A percentile compares a stretch with the other conserved stretches of the same genome.
These are phyloP conservation scores for Shinisaurus crocodilurus DNA, from an alignment of 2,113 vertebrate species.

Conservation along the genomic window DNA sequence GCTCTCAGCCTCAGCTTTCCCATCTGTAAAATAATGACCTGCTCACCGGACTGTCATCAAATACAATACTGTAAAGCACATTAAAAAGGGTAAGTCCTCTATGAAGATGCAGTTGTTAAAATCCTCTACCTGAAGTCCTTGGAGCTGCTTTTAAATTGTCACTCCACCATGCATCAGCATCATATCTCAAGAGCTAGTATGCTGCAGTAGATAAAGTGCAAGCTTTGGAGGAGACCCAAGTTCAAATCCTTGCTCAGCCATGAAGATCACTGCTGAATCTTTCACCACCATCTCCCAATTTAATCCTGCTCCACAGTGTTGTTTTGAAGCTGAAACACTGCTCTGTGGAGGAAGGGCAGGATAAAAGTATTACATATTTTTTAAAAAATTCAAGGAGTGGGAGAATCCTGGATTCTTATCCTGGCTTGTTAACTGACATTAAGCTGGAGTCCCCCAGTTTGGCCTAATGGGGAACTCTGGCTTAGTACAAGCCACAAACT, in stretches of 20 bases:
- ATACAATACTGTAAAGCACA: neutral
- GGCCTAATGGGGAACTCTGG: neutral
- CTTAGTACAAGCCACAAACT: neutral
- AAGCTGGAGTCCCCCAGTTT: neutral
- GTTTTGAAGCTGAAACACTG: neutral
- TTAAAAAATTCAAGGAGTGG: neutral
- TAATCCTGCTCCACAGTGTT: neutral
- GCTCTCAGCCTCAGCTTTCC: neutral
- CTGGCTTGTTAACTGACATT: neutral
- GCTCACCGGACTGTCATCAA: too few relatives aligned
- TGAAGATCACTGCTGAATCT: neutral
- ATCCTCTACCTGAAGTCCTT: neutral
- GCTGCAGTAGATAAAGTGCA: neutral
- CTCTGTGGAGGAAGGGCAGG: neutral
- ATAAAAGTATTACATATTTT: neutral
- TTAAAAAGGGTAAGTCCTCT: neutral
- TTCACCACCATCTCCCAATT: neutral
- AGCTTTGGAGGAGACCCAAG: neutral
- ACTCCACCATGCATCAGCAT: neutral
- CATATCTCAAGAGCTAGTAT: neutral
- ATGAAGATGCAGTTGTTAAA: neutral
- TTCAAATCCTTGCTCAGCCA: neutral
- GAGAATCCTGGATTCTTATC: neutral
- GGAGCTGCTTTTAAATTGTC: neutral
- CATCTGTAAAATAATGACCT: neutral